A percentile compares a stretch with the other conserved stretches of the same genome.
These are phyloP conservation scores for Popillia japonica DNA, from an alignment of 1,140 invertebrate genomes.

Conservation along the genomic window DNA sequence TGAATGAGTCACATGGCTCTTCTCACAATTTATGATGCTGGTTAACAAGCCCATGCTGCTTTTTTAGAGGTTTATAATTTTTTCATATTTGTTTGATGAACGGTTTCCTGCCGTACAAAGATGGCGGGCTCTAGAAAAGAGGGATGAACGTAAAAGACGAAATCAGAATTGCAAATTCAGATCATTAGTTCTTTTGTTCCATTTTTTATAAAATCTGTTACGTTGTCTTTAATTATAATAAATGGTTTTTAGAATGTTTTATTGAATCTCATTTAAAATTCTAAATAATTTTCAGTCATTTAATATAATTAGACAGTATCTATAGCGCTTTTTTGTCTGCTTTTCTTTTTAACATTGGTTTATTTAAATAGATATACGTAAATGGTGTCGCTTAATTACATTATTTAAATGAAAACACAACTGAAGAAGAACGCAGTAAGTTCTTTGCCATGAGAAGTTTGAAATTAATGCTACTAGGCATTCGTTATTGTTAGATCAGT, in stretches of 20 bases:
- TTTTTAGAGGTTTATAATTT: conserved; percentile 39
- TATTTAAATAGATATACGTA: too few relatives aligned
- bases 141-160: conserved; percentile 11
- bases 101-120: conserved; percentile 37
- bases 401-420: neutral
- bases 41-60: conserved; percentile 43
- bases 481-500: neutral
- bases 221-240: neutral
- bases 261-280: neutral
- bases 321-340: too few relatives aligned
- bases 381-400: neutral
- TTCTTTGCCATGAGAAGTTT: too few relatives aligned
- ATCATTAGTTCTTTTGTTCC: conserved; percentile 22
- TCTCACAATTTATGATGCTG: conserved; percentile 44
- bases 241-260: neutral
- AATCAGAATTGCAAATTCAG: conserved; percentile 35
- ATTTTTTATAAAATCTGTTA: conserved; percentile 23
- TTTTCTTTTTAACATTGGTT: too few relatives aligned
- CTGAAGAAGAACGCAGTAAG: neutral
- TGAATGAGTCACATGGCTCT: conserved; percentile 36
- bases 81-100: conserved; percentile 42
- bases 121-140: neutral
- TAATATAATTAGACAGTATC: conserved; percentile 11
- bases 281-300: too few relatives aligned
- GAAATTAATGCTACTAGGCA: neutral